Percentiles rank a stretch among this genome's conserved stretches.
phyloP scores from a whole-genome alignment of 2,888 invertebrate genomes.

The Epinotia ramella region DNA sequence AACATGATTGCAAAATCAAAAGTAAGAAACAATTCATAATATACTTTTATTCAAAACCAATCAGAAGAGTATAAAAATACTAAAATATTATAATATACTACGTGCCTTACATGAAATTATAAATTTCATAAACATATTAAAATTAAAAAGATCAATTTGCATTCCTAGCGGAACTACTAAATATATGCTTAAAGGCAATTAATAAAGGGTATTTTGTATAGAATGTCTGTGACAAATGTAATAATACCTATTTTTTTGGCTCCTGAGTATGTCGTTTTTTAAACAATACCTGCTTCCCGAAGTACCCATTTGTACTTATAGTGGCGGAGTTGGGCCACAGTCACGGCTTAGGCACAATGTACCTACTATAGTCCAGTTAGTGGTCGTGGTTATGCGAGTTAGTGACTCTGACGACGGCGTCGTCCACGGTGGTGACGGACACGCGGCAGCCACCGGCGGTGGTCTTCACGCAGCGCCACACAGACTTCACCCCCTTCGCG shows the following conservation, averaged over 20 bases:
- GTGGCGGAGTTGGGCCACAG: too few relatives aligned
- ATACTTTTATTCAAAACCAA: not conserved
- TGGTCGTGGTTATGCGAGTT: conserved; percentile 19
- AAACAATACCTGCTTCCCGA: too few relatives aligned
- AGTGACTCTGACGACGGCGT: conserved; percentile 8
- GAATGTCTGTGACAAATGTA: not conserved
- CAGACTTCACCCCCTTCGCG: conserved; percentile 45
- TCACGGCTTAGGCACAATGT: too few relatives aligned
- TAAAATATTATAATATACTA: not conserved
- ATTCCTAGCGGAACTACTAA: not conserved
- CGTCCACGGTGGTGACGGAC: conserved; percentile 25
- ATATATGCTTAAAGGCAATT: not conserved
- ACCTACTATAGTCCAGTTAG: not conserved
- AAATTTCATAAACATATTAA: not conserved
- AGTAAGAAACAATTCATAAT: not conserved
- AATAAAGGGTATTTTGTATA: not conserved
- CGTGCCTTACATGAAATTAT: not conserved
- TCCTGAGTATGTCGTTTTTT: too few relatives aligned
- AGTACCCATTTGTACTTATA: too few relatives aligned
- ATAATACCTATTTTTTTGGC: too few relatives aligned
- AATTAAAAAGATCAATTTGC: not conserved
- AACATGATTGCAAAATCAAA: not conserved
- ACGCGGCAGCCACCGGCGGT: conserved; percentile 6
- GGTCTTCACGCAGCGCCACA: conserved; percentile 51
- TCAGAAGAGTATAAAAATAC: not conserved